Base-by-base conservation (phyloP, 2,113 vertebrate species). In the Podarcis cretensis region DNA sequence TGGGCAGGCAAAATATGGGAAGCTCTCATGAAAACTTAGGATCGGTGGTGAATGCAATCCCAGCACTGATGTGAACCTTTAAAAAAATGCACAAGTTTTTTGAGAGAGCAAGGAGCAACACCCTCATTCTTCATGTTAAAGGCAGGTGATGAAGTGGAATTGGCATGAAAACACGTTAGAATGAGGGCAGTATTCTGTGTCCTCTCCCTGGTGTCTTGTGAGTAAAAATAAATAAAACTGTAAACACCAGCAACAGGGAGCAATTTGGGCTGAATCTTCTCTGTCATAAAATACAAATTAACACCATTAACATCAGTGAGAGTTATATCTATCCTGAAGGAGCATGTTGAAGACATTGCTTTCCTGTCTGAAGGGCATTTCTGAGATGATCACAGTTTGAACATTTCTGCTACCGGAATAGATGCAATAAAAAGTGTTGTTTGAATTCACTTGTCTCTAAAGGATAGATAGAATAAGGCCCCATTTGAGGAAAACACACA, bases 371-470 rank as follows among this genome's bases (percentile, higher is more conserved):
- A 25, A 35, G 13, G 54, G 18, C 2, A 54, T 27, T 68, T 79
- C 30, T 6, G 20, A 69, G 43, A 69, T 54, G 27, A 87, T 54
- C 40, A 79, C 69, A 87, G 35, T 16, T 68, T 65, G 21, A 78
- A 6, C n/a, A 32, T 78, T 86, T 86, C 25, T 77, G 23, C 27
- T 37, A 78, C 77, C 30, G 59, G 57, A 40, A 86, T 1, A 68
- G 78, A 69, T 57, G n/a, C n/a, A 87, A 79, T 68, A 87, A 86
- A 86, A 78, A 59, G 43, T 25, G 48, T 32, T 20, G 48, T 57
- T 74, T 80, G 68, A 79, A 69, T 86, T 68, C 21, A 69, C 79
- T 68, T 86, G 65, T 54, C 66, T 76, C 57, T 87, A 69, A 87
- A 69, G 65, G 76, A 71, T 80, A 76, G 74, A 66, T 80, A 76